Evolutionary conservation across 1,140 invertebrate species (phyloP).

Genomic region (Pectinophora gossypiella): DNA sequence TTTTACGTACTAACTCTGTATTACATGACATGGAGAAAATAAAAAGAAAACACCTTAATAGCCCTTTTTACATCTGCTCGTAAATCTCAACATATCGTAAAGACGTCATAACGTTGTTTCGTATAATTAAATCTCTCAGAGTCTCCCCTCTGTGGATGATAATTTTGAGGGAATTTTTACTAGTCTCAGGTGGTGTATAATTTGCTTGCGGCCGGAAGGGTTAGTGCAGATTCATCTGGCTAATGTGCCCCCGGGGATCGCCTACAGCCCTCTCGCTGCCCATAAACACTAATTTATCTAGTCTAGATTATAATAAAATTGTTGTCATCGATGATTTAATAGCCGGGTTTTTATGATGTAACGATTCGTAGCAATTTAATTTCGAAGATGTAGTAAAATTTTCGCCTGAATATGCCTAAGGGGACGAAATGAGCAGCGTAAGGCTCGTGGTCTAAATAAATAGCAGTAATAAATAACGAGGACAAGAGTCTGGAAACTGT

Average conservation of each 20-base stretch:
- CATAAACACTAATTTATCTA: constrained; percentile 51
- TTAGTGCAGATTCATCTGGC: constrained; percentile 58
- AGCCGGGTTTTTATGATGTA: constrained; percentile 13
- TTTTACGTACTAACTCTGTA: too few relatives aligned
- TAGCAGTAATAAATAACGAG: neutral
- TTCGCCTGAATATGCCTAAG: too few relatives aligned
- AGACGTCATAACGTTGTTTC: neutral
- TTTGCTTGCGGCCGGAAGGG: constrained; percentile 65
- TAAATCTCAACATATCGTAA: neutral
- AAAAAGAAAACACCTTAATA: neutral
- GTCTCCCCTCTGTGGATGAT: constrained; percentile 20
- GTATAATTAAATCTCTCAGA: neutral
- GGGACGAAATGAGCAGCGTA: neutral
- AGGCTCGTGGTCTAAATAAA: neutral
- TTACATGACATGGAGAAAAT: too few relatives aligned
- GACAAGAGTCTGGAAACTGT: neutral
- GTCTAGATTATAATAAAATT: constrained; percentile 21
- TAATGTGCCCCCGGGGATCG: constrained; percentile 52
- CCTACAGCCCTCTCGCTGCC: constrained; percentile 30
- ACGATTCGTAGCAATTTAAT: too few relatives aligned
- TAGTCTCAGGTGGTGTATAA: constrained; percentile 69
- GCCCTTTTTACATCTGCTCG: neutral
- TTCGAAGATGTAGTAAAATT: too few relatives aligned
- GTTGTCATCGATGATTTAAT: constrained; percentile 18
- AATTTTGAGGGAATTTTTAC: constrained; percentile 59